Percentiles rank a stretch among this genome's conserved stretches.
These are phyloP conservation scores for Tamias sibiricus DNA, from an alignment of 2,113 vertebrate species.

Conservation along the genomic window DNA sequence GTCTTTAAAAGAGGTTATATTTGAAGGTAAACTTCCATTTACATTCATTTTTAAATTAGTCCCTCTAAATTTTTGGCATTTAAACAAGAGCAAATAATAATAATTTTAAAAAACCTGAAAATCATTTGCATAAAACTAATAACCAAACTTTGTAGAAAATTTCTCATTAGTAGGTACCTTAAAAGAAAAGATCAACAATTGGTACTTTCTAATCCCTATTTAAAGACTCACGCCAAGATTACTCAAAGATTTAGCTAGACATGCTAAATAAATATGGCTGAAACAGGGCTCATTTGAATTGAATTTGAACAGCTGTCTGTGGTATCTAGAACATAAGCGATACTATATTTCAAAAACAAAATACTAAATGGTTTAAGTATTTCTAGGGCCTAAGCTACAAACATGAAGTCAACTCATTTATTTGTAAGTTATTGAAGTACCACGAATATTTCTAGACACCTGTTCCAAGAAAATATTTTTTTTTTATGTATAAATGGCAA, in stretches of 20 bases:
- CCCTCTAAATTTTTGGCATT: slow-evolving; percentile 60
- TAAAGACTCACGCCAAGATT: slow-evolving; percentile 73
- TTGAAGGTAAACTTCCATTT: slow-evolving; percentile 66
- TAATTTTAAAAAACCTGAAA: slow-evolving; percentile 1
- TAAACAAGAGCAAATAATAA: slow-evolving; percentile 54
- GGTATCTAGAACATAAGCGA: slow-evolving; percentile 77
- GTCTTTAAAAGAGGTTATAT: slow-evolving; percentile 60
- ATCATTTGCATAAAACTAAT: slow-evolving; percentile 61
- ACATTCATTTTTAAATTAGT: slow-evolving; percentile 61
- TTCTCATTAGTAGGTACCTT: slow-evolving; percentile 26
- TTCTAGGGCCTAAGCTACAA: slow-evolving; percentile 59
- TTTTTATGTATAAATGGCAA: slow-evolving; percentile 66
- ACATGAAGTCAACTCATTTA: slow-evolving; percentile 64
- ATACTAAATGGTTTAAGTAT: slow-evolving; percentile 77
- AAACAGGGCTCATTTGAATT: slow-evolving; percentile 78
- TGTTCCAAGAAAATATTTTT: slow-evolving; percentile 75
- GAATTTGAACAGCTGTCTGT: slow-evolving; percentile 82
- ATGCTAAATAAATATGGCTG: slow-evolving; percentile 80
- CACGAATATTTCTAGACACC: slow-evolving; percentile 79
- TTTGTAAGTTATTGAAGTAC: slow-evolving; percentile 64
- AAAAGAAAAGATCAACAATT: slow-evolving; percentile 59
- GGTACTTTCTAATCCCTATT: slow-evolving; percentile 69
- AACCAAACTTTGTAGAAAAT: slow-evolving; percentile 57
- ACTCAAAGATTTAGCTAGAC: slow-evolving; percentile 76
- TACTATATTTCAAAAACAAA: slow-evolving; percentile 84